Evolutionary conservation across 2,888 invertebrate species (phyloP), one percentile per base, ranked within the genome.

Genomic region (Alloscopus bannaensis): DNA sequence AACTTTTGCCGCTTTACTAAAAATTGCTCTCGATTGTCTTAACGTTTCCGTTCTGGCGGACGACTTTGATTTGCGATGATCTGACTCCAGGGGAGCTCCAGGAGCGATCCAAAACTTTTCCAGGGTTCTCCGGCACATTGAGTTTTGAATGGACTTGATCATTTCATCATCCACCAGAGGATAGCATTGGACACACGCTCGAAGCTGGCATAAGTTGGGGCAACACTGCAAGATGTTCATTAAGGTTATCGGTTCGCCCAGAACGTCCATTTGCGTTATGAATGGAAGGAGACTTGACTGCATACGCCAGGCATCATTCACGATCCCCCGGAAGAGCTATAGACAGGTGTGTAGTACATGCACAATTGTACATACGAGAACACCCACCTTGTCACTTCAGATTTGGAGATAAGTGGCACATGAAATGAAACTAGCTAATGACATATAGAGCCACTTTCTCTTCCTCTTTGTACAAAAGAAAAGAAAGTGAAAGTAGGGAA

Each of bases 31-130:
- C 18, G 45, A 45, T 16, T 45, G 4, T 16, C n/a, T 16, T 13
- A 6, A 8, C 8, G 13, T 8, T 8, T 36, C 36, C 18, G 45
- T 11, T 45, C n/a, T 45, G 13, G n/a, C 45, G 4, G 3, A 3
- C 3, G 45, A 45, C 2, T 6, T 1, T 26, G 26, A 65, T 8
- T 18, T 18, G n/a, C n/a, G 8, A 16, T 31, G 18, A 13, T 29
- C 31, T 11, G 62, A 62, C 55, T 62, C 71, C 4, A 24, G 29
- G 29, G 70, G 57, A 26, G 60, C 45, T 2, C 80, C 83, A 16
- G 83, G 82, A 18, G 81, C 80, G 20, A 83, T 81, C 83, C 83
- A 83, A n/a, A 83, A 26, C 36, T 83, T 82, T 42, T 83, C 81
- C 0, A 83, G 36, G 3, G 78, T 79, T 22, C 82, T 28, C 8